These are phyloP conservation scores for Lasioglossum leucozonium DNA, from an alignment of 2,888 invertebrate species.

Conservation along the genomic window DNA sequence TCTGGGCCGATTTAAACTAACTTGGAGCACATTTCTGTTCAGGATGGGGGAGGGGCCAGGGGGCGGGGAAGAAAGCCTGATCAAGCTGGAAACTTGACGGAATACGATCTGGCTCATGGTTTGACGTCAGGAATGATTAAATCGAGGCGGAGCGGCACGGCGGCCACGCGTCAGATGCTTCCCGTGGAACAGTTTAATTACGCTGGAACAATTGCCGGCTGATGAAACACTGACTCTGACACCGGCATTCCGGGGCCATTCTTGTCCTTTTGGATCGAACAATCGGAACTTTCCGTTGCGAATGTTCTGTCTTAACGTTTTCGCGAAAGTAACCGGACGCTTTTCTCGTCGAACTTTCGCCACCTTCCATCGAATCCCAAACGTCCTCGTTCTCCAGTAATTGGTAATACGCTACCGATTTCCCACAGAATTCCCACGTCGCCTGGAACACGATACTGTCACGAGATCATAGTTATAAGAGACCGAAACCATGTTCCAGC, in stretches of 20 bases:
- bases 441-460: conserved; percentile 14
- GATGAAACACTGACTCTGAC: not conserved
- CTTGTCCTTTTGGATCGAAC: not conserved
- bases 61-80: conserved; percentile 12
- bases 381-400: not conserved
- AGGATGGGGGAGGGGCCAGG: not conserved
- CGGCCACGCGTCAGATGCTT: conserved; percentile 3
- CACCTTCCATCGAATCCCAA: not conserved
- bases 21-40: conserved; percentile 11
- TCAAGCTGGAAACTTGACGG: not conserved
- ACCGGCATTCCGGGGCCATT: not conserved
- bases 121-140: conserved; percentile 15
- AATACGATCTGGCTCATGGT: not conserved
- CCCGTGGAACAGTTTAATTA: conserved; percentile 4
- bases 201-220: not conserved
- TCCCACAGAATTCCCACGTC: not conserved
- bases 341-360: not conserved
- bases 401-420: conserved; percentile 23
- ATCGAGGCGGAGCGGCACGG: not conserved
- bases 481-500: conserved; percentile 1
- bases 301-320: too few relatives aligned
- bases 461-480: conserved; percentile 6
- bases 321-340: not conserved
- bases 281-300: not conserved
- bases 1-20: conserved; percentile 24